These are phyloP conservation scores for Sabatieria punctata DNA, from an alignment of 2,888 invertebrate species.

Conservation along the genomic window DNA sequence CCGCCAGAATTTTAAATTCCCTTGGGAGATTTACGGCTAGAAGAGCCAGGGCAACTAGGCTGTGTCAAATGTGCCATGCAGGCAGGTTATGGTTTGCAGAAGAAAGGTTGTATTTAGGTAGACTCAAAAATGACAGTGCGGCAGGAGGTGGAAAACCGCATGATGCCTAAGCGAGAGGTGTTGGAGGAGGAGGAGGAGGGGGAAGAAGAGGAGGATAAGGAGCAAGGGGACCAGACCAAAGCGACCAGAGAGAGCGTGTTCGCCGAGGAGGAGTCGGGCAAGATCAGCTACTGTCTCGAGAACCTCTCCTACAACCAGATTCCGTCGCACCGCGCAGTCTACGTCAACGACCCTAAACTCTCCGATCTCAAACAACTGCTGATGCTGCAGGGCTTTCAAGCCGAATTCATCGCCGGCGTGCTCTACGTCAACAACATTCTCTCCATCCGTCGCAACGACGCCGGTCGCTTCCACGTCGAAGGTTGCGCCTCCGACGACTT, in stretches of 20 bases:
- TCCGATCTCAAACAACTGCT: conserved; percentile 64
- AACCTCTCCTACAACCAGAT: conserved; percentile 17
- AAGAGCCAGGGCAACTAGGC: too few relatives aligned
- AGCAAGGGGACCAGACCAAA: too few relatives aligned
- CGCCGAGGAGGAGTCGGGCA: conserved; percentile 8
- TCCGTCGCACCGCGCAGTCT: conserved; percentile 49
- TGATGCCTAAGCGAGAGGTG: conserved; percentile 4
- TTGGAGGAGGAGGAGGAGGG: conserved; percentile 3
- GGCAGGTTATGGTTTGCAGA: too few relatives aligned
- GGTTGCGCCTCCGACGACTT: conserved; percentile 86
- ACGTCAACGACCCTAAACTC: conserved; percentile 78
- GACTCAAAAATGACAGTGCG: too few relatives aligned
- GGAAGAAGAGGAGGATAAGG: conserved; percentile 14
- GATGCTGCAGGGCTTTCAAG: conserved; percentile 25
- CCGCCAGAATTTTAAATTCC: too few relatives aligned
- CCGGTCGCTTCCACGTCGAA: conserved; percentile 76
- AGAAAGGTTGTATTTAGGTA: too few relatives aligned
- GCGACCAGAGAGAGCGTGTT: too few relatives aligned
- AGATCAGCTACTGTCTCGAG: conserved; percentile 18
- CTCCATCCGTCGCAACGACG: conserved; percentile 73
- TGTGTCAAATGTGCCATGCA: too few relatives aligned
- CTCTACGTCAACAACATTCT: conserved; percentile 83
- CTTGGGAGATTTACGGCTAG: too few relatives aligned
- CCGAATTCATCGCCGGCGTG: conserved; percentile 72
- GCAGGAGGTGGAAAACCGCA: conserved; percentile 12